These are phyloP conservation scores for Parambassis ranga DNA, from an alignment of 2,797 vertebrate genomes.

Conservation along the genomic window DNA sequence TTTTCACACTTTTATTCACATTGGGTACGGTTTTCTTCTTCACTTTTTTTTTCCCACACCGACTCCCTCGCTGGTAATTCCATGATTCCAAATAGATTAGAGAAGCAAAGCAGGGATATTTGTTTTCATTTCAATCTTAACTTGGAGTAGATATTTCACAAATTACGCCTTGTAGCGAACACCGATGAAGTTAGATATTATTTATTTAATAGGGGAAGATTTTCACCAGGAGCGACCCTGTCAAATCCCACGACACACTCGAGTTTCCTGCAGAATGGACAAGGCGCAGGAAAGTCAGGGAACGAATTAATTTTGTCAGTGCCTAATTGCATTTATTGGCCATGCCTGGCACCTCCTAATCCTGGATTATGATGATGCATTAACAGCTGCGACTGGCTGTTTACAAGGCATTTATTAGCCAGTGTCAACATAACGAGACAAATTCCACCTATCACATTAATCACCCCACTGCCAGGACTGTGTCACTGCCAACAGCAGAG, in stretches of 20 bases:
- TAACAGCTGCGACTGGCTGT: slow-evolving; percentile 83
- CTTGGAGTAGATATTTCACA: slow-evolving; percentile 40
- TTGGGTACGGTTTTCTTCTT: neutral
- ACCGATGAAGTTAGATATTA: slow-evolving; percentile 47
- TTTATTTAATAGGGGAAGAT: slow-evolving; percentile 42
- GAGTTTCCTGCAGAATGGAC: slow-evolving; percentile 57
- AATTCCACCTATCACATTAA: slow-evolving; percentile 84
- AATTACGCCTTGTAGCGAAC: slow-evolving; percentile 18
- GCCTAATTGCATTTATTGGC: slow-evolving; percentile 85
- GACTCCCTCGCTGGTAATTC: slow-evolving; percentile 20
- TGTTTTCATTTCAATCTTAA: slow-evolving; percentile 56
- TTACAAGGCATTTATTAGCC: slow-evolving; percentile 86
- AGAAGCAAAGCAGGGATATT: slow-evolving; percentile 28
- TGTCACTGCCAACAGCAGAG: slow-evolving; percentile 64
- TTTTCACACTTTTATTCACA: slow-evolving; percentile 11
- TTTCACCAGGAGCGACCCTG: slow-evolving; percentile 12
- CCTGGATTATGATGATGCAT: slow-evolving; percentile 87
- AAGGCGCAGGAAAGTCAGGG: slow-evolving; percentile 56
- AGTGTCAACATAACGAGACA: slow-evolving; percentile 82
- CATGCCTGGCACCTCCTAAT: slow-evolving; percentile 82
- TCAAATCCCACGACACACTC: slow-evolving; percentile 30
- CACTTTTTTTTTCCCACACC: neutral
- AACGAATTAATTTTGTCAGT: slow-evolving; percentile 79
- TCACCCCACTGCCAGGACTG: slow-evolving; percentile 75
- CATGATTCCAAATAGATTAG: slow-evolving; percentile 31